Percentiles rank a stretch among this genome's conserved stretches.
phyloP scores from a whole-genome alignment of 2,797 vertebrate species.

The Percopsis omiscomaycus region DNA sequence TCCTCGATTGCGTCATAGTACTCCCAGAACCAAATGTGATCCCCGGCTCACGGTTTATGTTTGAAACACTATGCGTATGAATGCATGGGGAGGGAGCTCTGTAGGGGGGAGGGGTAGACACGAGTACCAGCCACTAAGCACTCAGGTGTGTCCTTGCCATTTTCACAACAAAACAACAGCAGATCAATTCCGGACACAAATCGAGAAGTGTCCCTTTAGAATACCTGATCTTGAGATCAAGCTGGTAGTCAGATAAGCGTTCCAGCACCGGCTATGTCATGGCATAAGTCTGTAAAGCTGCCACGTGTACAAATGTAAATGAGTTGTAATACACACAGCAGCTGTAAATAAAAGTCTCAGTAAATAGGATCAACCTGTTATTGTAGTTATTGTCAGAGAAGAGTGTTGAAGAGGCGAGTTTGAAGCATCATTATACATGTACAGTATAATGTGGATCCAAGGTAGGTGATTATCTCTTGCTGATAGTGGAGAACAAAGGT shows the following conservation, averaged over 20 bases:
- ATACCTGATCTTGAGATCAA: not conserved
- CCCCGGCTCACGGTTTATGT: too few species aligned
- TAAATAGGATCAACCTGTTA: constrained; percentile 20
- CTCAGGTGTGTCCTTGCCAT: too few species aligned
- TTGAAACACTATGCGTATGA: too few species aligned
- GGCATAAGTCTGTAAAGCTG: constrained; percentile 35
- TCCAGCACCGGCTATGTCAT: not conserved
- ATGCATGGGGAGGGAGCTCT: too few species aligned
- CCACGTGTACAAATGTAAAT: constrained; percentile 21
- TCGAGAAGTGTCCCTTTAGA: too few species aligned
- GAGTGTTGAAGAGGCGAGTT: constrained; percentile 7
- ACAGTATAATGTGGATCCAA: constrained; percentile 5
- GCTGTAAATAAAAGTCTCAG: constrained; percentile 8
- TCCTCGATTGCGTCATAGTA: too few species aligned
- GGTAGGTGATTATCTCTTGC: constrained; percentile 27
- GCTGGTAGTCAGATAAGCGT: not conserved
- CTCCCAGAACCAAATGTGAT: too few species aligned
- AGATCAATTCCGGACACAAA: too few species aligned
- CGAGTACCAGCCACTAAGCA: too few species aligned
- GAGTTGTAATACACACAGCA: constrained; percentile 10
- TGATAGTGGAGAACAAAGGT: constrained; percentile 25
- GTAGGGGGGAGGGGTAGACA: too few species aligned
- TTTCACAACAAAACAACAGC: too few species aligned
- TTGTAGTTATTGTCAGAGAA: constrained; percentile 11
- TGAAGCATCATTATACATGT: constrained; percentile 1